Percentiles rank a stretch among this genome's conserved stretches.
phyloP scores from a whole-genome alignment of 1,140 invertebrate genomes.

The Drosophila micromelanica region DNA sequence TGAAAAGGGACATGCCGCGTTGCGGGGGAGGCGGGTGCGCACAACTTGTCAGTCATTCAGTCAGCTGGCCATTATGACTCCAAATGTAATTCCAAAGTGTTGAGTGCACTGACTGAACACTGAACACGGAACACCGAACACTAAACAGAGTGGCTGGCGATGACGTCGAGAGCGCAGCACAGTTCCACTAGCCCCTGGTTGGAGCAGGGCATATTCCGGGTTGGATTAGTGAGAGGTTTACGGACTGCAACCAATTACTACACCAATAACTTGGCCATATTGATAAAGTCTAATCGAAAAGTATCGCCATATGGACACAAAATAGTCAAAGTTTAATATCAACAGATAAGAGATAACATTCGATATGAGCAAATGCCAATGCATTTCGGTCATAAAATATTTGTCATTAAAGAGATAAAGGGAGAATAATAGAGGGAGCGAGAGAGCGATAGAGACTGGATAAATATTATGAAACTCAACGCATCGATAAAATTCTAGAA shows the following conservation, averaged over 20 bases:
- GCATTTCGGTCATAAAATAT: constrained; percentile 53
- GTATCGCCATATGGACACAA: constrained; percentile 45
- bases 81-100: constrained; percentile 65
- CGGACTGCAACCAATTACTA: constrained; percentile 32
- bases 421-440: not conserved
- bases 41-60: constrained; percentile 50
- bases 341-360: constrained; percentile 42
- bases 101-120: constrained; percentile 42
- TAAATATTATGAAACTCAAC: constrained; percentile 58
- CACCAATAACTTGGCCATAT: constrained; percentile 10
- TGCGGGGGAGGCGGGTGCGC: not conserved
- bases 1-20: not conserved
- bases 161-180: constrained; percentile 6
- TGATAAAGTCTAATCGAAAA: constrained; percentile 35
- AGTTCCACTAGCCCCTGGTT: not conserved
- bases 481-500: constrained; percentile 45
- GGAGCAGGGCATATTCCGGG: not conserved
- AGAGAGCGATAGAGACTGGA: constrained; percentile 14
- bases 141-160: constrained; percentile 2
- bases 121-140: not conserved
- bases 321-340: constrained; percentile 29
- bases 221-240: constrained; percentile 25
- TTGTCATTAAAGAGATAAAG: constrained; percentile 15
- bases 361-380: constrained; percentile 35
- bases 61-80: constrained; percentile 61